Base-by-base conservation (phyloP, 2,797 vertebrate genomes). In the Cuniculus paca region DNA sequence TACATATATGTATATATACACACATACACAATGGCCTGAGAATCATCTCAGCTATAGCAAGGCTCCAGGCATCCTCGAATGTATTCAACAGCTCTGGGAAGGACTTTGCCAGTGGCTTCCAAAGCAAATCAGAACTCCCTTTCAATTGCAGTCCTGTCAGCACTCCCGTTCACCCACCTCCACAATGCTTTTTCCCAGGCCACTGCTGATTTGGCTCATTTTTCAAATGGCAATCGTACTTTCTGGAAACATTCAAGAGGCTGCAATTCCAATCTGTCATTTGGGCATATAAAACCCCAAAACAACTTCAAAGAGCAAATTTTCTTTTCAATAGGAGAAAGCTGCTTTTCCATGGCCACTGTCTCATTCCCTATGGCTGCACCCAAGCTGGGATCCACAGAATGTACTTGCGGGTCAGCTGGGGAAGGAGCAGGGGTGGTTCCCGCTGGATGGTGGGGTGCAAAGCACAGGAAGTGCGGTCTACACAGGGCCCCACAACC, bases 31-130 rank as follows among this genome's bases (percentile, higher is more conserved):
- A 97, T 95, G 97, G 97, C 94, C 95, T 97, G 97, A 98, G 95
- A 95, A 96, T 86, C 97, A 97, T 97, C 91, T 97, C 93, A 96
- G 91, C 96, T 97, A 90, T 68, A 90, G 91, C 75, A 95, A 93
- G 92, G 91, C 68, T 96, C 45, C 19, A 61, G 96, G 97, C 90
- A 58, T 87, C 92, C 82, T 94, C 63, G 81, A 97, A 97, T 56
- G 17, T 79, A 70, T 48, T 92, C n/a, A n/a, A n/a, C 28, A 34
- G 68, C 88, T 91, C 85, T 86, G 52, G 87, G 79, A 95, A 91
- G 95, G 90, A 70, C 61, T 83, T 88, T 87, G 42, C 60, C 48
- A 68, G 81, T 7, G 90, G 54, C 65, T 92, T 92, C 88, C 91
- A 48, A 68, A 74, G 82, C 31, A n/a, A 79, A 56, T 50, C 61